phyloP scores from a whole-genome alignment of 2,888 invertebrate genomes.

The Meganola albula region DNA sequence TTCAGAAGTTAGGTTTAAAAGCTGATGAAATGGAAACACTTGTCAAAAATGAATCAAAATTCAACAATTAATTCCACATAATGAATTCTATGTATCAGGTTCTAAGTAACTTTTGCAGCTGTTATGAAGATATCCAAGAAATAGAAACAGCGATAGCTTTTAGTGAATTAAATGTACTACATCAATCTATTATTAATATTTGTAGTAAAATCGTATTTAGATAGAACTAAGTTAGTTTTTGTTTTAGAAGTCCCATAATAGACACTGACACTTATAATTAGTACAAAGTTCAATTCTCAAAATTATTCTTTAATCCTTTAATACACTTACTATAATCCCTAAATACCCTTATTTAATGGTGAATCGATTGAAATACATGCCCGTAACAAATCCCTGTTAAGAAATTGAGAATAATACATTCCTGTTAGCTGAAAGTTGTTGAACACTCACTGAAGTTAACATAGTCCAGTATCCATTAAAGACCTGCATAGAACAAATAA shows the following conservation, averaged over 20 bases:
- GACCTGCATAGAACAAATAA: constrained; percentile 12
- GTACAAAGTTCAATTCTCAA: constrained; percentile 8
- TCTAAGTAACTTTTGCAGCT: constrained; percentile 1
- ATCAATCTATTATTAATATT: constrained; percentile 1
- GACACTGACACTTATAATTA: constrained; percentile 8
- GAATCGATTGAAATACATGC: constrained; percentile 10
- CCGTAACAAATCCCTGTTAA: constrained; percentile 1
- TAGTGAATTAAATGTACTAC: background rate
- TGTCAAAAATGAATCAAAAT: background rate
- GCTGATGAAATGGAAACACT: constrained; percentile 1
- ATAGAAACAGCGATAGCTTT: background rate
- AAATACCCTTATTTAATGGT: constrained; percentile 11
- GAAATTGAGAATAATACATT: background rate
- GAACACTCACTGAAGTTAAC: background rate
- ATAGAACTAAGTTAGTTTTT: constrained; percentile 2
- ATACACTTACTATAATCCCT: constrained; percentile 11
- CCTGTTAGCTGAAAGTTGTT: too few relatives aligned
- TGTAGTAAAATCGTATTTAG: constrained; percentile 1
- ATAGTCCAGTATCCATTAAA: background rate
- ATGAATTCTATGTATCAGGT: constrained; percentile 3
- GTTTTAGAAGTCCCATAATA: constrained; percentile 1
- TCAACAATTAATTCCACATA: background rate
- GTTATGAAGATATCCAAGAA: background rate
- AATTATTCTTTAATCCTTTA: constrained; percentile 3
- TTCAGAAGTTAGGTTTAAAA: background rate